Base-by-base conservation (phyloP, 2,888 invertebrate species). In the Acleris holmiana region DNA sequence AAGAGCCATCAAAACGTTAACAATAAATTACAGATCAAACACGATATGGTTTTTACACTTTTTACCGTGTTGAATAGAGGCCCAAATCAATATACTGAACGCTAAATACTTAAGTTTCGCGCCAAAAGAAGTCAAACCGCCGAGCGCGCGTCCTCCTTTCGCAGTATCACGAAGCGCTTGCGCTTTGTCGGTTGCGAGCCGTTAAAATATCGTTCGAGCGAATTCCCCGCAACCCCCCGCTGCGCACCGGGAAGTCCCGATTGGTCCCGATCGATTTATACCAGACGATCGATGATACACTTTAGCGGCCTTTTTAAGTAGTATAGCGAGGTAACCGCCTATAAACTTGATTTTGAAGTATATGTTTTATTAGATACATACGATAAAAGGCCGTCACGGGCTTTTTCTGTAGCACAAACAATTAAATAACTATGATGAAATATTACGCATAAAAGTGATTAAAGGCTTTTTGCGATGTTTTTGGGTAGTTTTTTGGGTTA, bases 371-470 rank as follows among this genome's bases (percentile, higher is more conserved):
- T 44, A 17, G n/a, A 44, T n/a, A 44, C 41, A 13, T 44, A 44
- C 13, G 41, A 13, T 44, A 44, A 44, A 15, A 44, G 15, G 41
- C 41, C 41, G 41, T 44, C 41, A 44, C 41, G 7, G 41, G 15
- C 41, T 44, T 44, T 44, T 44, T 44, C n/a, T 44, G 44, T 44
- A 44, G n/a, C 44, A 44, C n/a, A n/a, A 44, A n/a, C 44, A n/a
- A 41, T 15, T n/a, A 44, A 44, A n/a, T 17, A 46, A 46, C 46
- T 17, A 17, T n/a, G 4, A 44, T 44, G 17, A 17, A 46, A 46
- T 17, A 46, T 17, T 17, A 46, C 44, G 17, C 44, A 44, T 44
- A 46, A 46, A 46, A n/a, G 17, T 46, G 17, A 4, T 46, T 2
- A 46, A 46, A 46, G 17, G 44, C 6, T 15, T 44, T 44, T 44